phyloP scores from a whole-genome alignment of 2,888 invertebrate genomes.

The Ferdinandea cuprea region DNA sequence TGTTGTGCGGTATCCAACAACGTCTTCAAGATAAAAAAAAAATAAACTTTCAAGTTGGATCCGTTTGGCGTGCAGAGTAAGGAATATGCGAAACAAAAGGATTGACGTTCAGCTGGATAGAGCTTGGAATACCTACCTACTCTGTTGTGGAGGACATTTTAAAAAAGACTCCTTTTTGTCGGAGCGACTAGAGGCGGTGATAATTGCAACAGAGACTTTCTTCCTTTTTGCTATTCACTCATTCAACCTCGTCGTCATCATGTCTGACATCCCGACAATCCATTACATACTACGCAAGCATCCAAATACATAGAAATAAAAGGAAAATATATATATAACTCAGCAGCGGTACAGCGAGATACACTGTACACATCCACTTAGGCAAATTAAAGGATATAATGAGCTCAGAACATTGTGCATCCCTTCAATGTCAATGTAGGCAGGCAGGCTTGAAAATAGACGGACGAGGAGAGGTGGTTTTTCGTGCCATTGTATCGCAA shows the following conservation, averaged over 20 bases:
- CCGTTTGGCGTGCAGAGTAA: conserved; percentile 44
- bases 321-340: conserved; percentile 9
- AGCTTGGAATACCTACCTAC: conserved; percentile 11
- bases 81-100: conserved; percentile 57
- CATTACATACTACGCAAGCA: conserved; percentile 50
- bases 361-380: conserved; percentile 72
- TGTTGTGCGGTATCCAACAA: conserved; percentile 71
- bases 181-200: conserved; percentile 60
- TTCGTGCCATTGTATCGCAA: conserved; percentile 42
- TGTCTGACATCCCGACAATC: conserved; percentile 72
- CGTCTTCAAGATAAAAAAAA: conserved; percentile 66
- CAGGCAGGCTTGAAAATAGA: conserved; percentile 57
- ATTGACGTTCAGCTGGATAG: conserved; percentile 27
- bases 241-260: conserved; percentile 72
- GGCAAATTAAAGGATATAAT: conserved; percentile 75
- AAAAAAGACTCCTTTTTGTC: conserved; percentile 61
- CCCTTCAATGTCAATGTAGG: conserved; percentile 74
- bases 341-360: conserved; percentile 32
- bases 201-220: conserved; percentile 74
- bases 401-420: conserved; percentile 74
- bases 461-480: conserved; percentile 19
- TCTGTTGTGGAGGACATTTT: conserved; percentile 45
- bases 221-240: conserved; percentile 69
- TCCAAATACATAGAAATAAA: not conserved
- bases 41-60: conserved; percentile 54